Percentiles rank a stretch among this genome's conserved stretches.
phyloP scores from a whole-genome alignment of 2,888 invertebrate species.

The Drosophila trichaetosa region DNA sequence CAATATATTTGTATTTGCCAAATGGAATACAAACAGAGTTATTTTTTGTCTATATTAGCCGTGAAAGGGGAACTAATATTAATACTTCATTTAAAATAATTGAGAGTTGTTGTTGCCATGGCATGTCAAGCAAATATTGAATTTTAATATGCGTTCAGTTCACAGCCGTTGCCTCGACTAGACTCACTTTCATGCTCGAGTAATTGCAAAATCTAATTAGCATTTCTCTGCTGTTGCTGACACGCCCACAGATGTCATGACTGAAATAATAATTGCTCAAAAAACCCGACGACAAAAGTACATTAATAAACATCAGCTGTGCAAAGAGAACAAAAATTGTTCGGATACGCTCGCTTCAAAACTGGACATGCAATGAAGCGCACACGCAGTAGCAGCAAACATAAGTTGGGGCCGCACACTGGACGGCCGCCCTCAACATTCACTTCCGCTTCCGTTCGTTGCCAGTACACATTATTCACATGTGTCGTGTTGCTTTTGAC shows the following conservation, averaged over 20 bases:
- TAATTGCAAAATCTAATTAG: constrained; percentile 64
- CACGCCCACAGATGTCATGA: constrained; percentile 46
- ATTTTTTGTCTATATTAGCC: constrained; percentile 31
- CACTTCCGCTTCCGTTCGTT: constrained; percentile 59
- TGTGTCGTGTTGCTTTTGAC: constrained; percentile 47
- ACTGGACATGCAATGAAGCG: constrained; percentile 68
- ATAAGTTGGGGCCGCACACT: constrained; percentile 22
- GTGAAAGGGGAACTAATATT: constrained; percentile 37
- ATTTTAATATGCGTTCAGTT: constrained; percentile 46
- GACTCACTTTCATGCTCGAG: constrained; percentile 29
- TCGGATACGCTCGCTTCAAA: constrained; percentile 38
- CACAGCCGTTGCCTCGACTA: constrained; percentile 13
- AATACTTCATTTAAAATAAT: constrained; percentile 41
- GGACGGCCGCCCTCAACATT: constrained; percentile 42
- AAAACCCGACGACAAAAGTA: constrained; percentile 66
- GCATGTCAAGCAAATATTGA: constrained; percentile 47
- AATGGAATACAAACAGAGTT: constrained; percentile 55
- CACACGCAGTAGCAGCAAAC: constrained; percentile 35
- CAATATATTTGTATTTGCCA: constrained; percentile 24
- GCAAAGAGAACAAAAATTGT: constrained; percentile 31
- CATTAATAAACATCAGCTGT: constrained; percentile 68
- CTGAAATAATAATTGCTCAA: constrained; percentile 66
- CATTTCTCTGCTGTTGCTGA: constrained; percentile 30
- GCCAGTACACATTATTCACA: constrained; percentile 61
- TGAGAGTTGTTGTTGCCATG: constrained; percentile 33